These are phyloP conservation scores for Pseudocheirus occidentalis DNA, from an alignment of 2,797 vertebrate species.

Conservation along the genomic window DNA sequence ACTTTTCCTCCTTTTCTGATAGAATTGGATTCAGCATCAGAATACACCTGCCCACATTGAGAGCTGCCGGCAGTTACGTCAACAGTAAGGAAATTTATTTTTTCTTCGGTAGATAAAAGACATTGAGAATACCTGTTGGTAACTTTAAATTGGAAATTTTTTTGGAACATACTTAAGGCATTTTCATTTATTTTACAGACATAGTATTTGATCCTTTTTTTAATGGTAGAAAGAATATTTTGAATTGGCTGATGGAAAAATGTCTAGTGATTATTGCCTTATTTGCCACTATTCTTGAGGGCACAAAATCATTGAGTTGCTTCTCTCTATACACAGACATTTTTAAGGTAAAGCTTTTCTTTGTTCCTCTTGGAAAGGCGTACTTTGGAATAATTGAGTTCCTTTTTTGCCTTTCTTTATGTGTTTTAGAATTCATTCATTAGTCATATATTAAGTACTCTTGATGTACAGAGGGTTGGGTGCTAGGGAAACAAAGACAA, in stretches of 20 bases:
- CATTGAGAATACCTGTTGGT: conserved; percentile 33
- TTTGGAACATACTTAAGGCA: conserved; percentile 32
- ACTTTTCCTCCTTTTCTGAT: conserved; percentile 63
- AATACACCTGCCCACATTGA: conserved; percentile 90
- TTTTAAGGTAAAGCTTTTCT: neutral
- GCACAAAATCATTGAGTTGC: neutral
- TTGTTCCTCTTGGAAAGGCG: neutral
- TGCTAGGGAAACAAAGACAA: neutral
- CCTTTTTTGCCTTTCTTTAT: neutral
- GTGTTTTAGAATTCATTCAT: neutral
- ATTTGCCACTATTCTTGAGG: neutral
- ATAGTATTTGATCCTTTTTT: conserved; percentile 30
- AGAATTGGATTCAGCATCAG: conserved; percentile 96
- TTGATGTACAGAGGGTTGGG: neutral
- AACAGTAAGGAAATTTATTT: conserved; percentile 87
- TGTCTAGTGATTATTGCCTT: neutral
- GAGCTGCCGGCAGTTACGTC: conserved; percentile 89
- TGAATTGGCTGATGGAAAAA: neutral
- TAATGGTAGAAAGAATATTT: conserved; percentile 31
- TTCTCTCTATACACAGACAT: neutral
- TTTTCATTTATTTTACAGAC: conserved; percentile 50
- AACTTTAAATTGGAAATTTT: conserved; percentile 24
- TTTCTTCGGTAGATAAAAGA: conserved; percentile 57
- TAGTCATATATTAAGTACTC: neutral
- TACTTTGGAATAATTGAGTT: neutral